Evolutionary conservation across 2,113 vertebrate genomes (phyloP), one percentile per base, ranked within the genome.

Genomic region (Pitta sordida): DNA sequence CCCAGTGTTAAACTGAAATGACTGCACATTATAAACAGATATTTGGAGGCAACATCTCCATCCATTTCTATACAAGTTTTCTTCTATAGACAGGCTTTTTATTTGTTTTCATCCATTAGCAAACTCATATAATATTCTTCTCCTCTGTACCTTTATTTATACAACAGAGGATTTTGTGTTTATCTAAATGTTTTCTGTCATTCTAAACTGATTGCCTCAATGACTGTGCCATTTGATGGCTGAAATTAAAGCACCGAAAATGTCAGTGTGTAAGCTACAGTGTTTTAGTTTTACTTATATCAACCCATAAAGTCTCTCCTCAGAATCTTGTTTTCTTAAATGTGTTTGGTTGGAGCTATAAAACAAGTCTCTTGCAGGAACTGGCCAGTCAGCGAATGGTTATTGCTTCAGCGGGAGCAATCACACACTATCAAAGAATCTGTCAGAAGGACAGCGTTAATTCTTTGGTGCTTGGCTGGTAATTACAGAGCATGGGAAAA

Each of bases 161-260:
- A 56, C 41, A 84, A 24, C 23, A 83, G 59, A 84, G 27, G 14
- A 84, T 52, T 83, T 73, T 77, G 26, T 80, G 32, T 78, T 95
- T 79, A 81, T 58, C 53, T 73, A 56, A 83, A 88, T 56, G 32
- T 46, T 88, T 90, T 56, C 53, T 69, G 49, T 34, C 77, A 89
- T 87, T 87, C 52, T 82, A 82, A 93, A 93, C 11, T 37, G 80
- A 94, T 67, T 60, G 65, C 70, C 36, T 86, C 2, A 0, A 65
- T 59, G 59, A 63, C n/a, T 37, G 12, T 78, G 76, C 43, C 63
- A 71, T 76, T 90, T 79, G 13, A 43, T 60, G 52, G 37, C 62
- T 87, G 62, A 91, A 94, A 95, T 82, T 83, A 93, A 89, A 93
- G 58, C 62, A 82, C 60, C 69, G 84, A 83, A 96, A 94, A 93